Evolutionary conservation across 2,797 vertebrate genomes (phyloP), one percentile per base, ranked within the genome.

Genomic region (Gymnothorax javanicus): DNA sequence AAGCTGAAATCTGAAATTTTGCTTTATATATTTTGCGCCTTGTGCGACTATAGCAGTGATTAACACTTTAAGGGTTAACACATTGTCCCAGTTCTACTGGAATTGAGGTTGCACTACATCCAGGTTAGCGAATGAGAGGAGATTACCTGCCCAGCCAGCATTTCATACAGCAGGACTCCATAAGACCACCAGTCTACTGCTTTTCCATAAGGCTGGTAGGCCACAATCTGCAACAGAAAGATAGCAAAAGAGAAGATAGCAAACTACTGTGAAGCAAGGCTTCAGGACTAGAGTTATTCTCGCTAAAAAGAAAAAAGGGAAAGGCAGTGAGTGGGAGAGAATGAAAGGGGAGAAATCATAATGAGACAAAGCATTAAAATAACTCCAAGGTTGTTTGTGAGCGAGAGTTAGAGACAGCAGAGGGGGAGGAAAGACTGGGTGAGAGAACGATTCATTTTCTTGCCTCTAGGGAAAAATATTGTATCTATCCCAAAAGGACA

Each of bases 141-240:
- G 84, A 82, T 83, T 93, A 98, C 97, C 97, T 98, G 97, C 89
- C 97, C 97, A 6, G 97, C 97, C 90, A 98, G 90, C 97, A 98
- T 98, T 91, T 98, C 97, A 88, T 98, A 98, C 3, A 98, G 92
- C 87, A 98, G 94, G 0, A 98, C 97, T 54, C 97, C 97, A 69
- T 96, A 98, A 8, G 97, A 97, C 97, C 97, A 98, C 97, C 97
- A 98, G 90, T 98, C 97, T 17, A 97, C 97, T 3, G 97, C 96
- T 93, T 97, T 98, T 87, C 95, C 94, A 0, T 98, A 98, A 0
- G 97, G 96, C 91, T 98, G 97, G 91, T 98, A 98, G 0, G 97
- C 97, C 89, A 98, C 97, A 88, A 98, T 98, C 97, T 98, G 92
- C 33, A 88, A 60, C 82, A 85, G 83, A 86, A 79, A 91, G 84